A percentile compares a stretch with the other conserved stretches of the same genome.
Conservation (phyloP, 1,140 invertebrate species). For the Melanaphis sacchari region DNA sequence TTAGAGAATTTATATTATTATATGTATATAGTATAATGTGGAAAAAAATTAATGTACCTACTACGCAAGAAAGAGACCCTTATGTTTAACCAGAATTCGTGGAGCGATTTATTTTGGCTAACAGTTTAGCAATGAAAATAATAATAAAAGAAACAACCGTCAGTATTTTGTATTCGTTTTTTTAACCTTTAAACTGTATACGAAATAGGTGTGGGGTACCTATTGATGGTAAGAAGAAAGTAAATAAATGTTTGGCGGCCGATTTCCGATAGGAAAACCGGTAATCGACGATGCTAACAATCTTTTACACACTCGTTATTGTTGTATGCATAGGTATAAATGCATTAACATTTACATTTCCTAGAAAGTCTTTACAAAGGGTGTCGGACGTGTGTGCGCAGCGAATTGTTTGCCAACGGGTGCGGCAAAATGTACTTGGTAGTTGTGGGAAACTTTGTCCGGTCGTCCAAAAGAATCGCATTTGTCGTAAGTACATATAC, state of each 20-base stretch:
- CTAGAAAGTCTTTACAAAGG: not conserved
- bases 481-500: not conserved
- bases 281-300: not conserved
- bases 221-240: conserved; percentile 2
- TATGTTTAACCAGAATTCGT: not conserved
- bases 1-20: not conserved
- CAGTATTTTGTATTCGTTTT: conserved; percentile 10
- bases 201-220: not conserved
- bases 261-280: conserved; percentile 42
- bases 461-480: not conserved
- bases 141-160: not conserved
- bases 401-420: not conserved
- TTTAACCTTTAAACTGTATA: conserved; percentile 10
- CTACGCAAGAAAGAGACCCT: not conserved
- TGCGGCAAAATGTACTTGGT: not conserved
- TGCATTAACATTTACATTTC: not conserved
- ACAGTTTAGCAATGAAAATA: not conserved
- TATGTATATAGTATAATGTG: not conserved
- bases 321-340: not conserved
- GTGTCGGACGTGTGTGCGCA: not conserved
- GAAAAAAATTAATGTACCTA: not conserved
- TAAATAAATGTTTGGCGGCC: not conserved
- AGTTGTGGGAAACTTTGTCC: conserved; percentile 41
- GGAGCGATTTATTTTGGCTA: not conserved
- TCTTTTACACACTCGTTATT: not conserved